Evolutionary conservation across 2,797 vertebrate genomes (phyloP), one percentile per base, ranked within the genome.

Genomic region (Sparidentex hasta): DNA sequence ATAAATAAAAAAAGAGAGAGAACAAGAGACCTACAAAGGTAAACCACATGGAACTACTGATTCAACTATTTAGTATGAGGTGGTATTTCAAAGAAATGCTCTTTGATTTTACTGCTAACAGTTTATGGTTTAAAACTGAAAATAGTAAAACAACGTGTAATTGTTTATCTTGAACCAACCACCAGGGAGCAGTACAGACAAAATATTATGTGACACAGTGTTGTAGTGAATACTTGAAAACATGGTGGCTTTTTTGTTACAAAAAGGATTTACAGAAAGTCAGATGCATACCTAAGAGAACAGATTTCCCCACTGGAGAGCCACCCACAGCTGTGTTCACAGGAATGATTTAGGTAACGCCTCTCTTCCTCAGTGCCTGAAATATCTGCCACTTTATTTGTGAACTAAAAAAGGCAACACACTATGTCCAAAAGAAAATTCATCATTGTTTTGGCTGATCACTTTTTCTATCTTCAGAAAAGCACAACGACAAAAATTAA

Each of bases 1-100:
- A 33, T 33, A 33, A 7, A 33, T 33, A 33, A 33, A 33, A 33
- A 33, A n/a, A n/a, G n/a, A 33, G 77, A 69, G 51, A 59, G 79
- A 66, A 50, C 12, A 4, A 51, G 63, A 86, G 67, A 83, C 33
- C 65, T 14, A 27, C 44, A 67, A 56, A 0, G 46, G 51, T 46
- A 56, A 65, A 66, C 66, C 33, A 68, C 27, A 68, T 46, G 25
- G 27, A 44, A 46, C 47, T 33, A 21, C 23, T 66, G 0, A 50
- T 66, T 64, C 9, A 48, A 11, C 44, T 1, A 7, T 29, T 52
- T 20, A 59, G 6, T 52, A 8, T 57, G 5, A 27, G 11, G 1
- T 46, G 5, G n/a, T 5, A 47, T 52, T n/a, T 16, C n/a, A 52
- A 29, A 58, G 52, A 0, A 1, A n/a, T 57, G 54, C 11, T 56